Conservation (phyloP, 2,888 invertebrate genomes). For the Carpatolechia fugitivella region DNA sequence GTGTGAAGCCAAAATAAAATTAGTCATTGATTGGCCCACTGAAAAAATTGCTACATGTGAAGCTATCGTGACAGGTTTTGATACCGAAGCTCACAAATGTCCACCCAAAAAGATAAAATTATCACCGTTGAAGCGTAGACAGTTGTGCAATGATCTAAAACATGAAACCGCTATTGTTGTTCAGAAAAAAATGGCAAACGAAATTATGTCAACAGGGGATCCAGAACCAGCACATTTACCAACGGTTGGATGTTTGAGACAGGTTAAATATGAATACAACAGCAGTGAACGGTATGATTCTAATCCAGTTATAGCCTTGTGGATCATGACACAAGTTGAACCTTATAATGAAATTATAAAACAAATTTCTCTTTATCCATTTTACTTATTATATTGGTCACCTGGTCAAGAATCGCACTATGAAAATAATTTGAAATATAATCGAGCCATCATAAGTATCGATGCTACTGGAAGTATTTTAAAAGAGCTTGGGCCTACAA, state of each 20-base stretch:
- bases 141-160: slow-evolving; percentile 6
- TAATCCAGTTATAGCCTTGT: slow-evolving; percentile 9
- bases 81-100: not conserved
- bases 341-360: slow-evolving; percentile 10
- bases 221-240: slow-evolving; percentile 8
- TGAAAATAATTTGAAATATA: slow-evolving; percentile 9
- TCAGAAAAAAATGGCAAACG: slow-evolving; percentile 6
- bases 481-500: slow-evolving; percentile 10
- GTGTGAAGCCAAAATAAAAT: slow-evolving; percentile 12
- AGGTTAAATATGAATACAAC: slow-evolving; percentile 6
- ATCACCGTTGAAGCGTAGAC: slow-evolving; percentile 8
- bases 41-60: not conserved
- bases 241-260: slow-evolving; percentile 8
- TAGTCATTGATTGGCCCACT: slow-evolving; percentile 16
- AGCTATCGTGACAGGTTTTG: not conserved
- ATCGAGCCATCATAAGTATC: slow-evolving; percentile 11
- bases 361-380: slow-evolving; percentile 1
- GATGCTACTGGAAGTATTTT: slow-evolving; percentile 18
- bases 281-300: slow-evolving; percentile 2
- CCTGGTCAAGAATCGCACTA: slow-evolving; percentile 10
- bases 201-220: not conserved
- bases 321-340: slow-evolving; percentile 5
- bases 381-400: slow-evolving; percentile 13
- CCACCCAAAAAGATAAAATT: slow-evolving; percentile 8
- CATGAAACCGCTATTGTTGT: slow-evolving; percentile 8